Evolutionary conservation across 30 jellyfish, hydroid and myxozoan genomes (phyloP).

Genomic region (Turritopsis dohrnii): DNA sequence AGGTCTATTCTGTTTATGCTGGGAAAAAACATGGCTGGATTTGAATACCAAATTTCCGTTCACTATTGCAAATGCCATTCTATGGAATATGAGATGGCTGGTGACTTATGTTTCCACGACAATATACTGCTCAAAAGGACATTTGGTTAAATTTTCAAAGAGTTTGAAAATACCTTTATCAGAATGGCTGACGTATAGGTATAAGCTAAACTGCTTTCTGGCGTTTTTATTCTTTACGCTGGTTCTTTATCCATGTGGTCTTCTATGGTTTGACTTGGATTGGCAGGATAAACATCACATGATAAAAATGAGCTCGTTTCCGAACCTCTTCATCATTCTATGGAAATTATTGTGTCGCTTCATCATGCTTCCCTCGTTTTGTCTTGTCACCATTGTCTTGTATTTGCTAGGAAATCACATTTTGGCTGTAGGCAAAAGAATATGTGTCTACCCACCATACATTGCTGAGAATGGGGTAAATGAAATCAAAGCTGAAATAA

Average conservation of each 20-base stretch:
- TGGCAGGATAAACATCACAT: slow-evolving; percentile 1
- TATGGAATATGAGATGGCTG: not conserved
- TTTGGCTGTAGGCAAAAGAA: not conserved
- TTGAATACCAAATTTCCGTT: not conserved
- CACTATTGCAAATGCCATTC: not conserved
- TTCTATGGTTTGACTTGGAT: not conserved
- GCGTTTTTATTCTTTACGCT: not conserved
- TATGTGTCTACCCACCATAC: not conserved
- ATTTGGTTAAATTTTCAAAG: not conserved
- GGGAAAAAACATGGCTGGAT: not conserved
- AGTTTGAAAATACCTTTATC: not conserved
- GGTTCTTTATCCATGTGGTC: not conserved
- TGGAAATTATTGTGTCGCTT: slow-evolving; percentile 4
- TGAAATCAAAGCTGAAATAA: slow-evolving; percentile 1
- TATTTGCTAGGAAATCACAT: slow-evolving; percentile 4
- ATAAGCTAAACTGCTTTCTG: not conserved
- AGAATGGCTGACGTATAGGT: not conserved
- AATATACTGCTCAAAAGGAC: slow-evolving; percentile 13
- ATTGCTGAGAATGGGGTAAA: not conserved
- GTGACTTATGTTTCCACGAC: not conserved
- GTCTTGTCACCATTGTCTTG: not conserved
- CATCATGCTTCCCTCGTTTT: slow-evolving; percentile 7
- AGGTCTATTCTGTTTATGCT: slow-evolving; percentile 5
- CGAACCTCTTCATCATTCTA: not conserved
- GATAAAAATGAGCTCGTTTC: slow-evolving; percentile 9